Conservation (phyloP, 53 echinoderm and acorn worm species). For the Paracentrotus lividus region DNA sequence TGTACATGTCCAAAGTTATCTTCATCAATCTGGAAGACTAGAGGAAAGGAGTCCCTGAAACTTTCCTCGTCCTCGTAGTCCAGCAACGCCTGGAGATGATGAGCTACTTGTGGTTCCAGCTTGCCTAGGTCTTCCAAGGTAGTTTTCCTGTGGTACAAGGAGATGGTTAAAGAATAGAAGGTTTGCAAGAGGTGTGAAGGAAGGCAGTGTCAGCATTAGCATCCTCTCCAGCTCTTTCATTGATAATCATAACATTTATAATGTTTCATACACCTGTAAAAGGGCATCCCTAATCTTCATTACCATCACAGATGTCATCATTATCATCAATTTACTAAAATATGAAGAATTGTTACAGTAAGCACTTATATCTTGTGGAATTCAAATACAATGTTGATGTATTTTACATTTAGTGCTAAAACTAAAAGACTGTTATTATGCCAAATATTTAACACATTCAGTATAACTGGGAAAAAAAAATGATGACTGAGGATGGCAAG, state of each 20-base stretch:
- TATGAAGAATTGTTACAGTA: no score
- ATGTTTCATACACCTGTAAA: neutral
- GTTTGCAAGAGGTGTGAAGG: neutral
- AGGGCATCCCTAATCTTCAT: neutral
- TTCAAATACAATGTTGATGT: no score
- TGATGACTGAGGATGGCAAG: no score
- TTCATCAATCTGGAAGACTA: constrained; percentile 81
- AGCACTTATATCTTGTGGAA: no score
- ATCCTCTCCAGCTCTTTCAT: neutral
- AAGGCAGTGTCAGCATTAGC: neutral
- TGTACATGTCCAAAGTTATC: constrained; percentile 82
- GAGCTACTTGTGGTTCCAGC: constrained; percentile 81
- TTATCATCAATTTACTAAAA: neutral
- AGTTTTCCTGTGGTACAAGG: constrained; percentile 69
- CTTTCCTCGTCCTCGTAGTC: constrained; percentile 86
- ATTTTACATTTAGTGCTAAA: no score
- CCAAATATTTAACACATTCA: no score
- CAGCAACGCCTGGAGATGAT: constrained; percentile 79
- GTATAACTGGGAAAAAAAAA: no score
- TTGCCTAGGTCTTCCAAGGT: constrained; percentile 88
- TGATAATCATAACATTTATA: no score
- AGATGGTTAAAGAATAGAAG: neutral
- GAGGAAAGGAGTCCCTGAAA: constrained; percentile 79
- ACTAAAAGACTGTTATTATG: no score
- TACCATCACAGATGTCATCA: neutral